Evolutionary conservation across 2,113 vertebrate genomes (phyloP), one percentile per base, ranked within the genome.

Genomic region (Galbula dea): DNA sequence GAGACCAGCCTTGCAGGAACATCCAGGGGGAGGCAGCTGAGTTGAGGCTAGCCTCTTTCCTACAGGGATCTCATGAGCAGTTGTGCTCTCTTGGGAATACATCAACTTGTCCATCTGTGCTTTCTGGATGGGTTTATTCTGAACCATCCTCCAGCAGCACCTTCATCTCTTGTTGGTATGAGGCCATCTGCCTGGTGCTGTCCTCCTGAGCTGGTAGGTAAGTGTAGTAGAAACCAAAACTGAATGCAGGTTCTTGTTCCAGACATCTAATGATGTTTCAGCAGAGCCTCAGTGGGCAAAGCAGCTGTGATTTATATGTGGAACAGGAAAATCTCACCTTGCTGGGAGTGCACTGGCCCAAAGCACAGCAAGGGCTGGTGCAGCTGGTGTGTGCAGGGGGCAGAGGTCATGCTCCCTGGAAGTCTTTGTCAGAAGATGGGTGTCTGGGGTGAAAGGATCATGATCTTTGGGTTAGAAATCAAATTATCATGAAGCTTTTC

Each of bases 121-220:
- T 39, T 46, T 23, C 62, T 24, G 15, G 37, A 8, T 39, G 34
- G 1, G 3, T 74, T 78, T 16, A 26, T 32, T 62, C 76, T 32
- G 8, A 65, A 55, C n/a, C 26, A 23, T 41, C 41, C 71, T 46
- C 58, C 37, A 41, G 43, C 24, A 30, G 8, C 27, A 24, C 8
- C 58, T 58, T 32, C 49, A 5, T 20, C 51, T 45, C 24, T 13
- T 52, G 11, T 6, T 21, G 29, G 22, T 65, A 0, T 6, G 48
- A 2, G n/a, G 49, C 4, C 9, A 4, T 0, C 7, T 26, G 32
- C 3, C 1, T 9, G 13, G 6, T 46, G 39, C 24, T 18, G 39
- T 54, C 43, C 39, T 74, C 29, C 4, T 6, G 18, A 59, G 29
- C 59, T 75, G 61, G 26, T n/a, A 6, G 39, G 10, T 15, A 63